phyloP scores from a whole-genome alignment of 2,113 vertebrate species.

The Trogon surrucura region DNA sequence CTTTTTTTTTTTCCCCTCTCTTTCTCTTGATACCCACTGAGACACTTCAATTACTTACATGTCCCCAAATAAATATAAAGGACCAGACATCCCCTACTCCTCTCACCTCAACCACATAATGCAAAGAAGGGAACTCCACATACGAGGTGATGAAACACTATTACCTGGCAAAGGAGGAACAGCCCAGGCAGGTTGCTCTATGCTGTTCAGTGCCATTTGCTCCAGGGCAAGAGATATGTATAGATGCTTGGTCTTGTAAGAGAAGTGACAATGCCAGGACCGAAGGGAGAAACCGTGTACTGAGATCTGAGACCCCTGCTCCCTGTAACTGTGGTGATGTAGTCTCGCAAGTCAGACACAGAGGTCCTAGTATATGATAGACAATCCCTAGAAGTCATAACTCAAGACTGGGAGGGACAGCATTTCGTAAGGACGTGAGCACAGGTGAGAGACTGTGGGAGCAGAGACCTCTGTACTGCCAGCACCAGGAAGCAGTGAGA shows the following conservation, averaged over 20 bases:
- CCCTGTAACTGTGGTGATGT: too few relatives aligned
- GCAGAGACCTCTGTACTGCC: not conserved
- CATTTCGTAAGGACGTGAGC: rapidly evolving
- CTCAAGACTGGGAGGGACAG: not conserved
- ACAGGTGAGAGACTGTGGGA: not conserved
- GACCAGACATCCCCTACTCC: not conserved
- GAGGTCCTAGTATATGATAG: not conserved
- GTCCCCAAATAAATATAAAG: conserved; percentile 3
- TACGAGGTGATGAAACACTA: not conserved
- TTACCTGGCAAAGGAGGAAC: not conserved
- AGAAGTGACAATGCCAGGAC: not conserved
- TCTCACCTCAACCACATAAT: not conserved
- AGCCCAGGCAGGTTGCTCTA: not conserved
- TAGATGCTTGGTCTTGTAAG: not conserved
- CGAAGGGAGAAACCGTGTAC: not conserved
- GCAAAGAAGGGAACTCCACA: not conserved
- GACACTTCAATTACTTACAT: conserved; percentile 6
- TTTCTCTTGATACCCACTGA: not conserved
- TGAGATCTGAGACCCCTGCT: not conserved
- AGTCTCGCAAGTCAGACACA: not conserved
- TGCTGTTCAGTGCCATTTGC: not conserved
- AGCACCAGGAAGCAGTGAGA: not conserved
- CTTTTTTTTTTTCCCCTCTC: not conserved
- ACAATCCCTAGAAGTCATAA: not conserved
- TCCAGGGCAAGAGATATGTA: not conserved